Evolutionary conservation across 2,888 invertebrate species (phyloP), one percentile per base, ranked within the genome.

Genomic region (Eupithecia exiguata): DNA sequence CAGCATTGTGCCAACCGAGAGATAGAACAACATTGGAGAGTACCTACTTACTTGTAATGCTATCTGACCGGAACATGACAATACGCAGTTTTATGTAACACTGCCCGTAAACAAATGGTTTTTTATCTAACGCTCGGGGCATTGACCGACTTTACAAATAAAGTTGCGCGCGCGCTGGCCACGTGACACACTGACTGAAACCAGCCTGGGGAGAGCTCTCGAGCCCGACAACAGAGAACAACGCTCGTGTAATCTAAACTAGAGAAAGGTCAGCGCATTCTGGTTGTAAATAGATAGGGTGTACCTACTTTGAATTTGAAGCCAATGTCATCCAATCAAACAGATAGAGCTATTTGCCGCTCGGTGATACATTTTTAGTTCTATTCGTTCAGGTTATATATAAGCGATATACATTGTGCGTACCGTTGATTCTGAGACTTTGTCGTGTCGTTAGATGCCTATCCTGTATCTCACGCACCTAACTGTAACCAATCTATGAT

Each of bases 71-170:
- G 88, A 87, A 89, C 85, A 84, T 79, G 81, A 84, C 87, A 84
- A 86, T 86, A 86, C 83, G 82, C 83, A 82, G 79, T 82, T 92
- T 93, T 92, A 93, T 93, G 93, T 93, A 93, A 93, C 88, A 84
- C 83, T 83, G 82, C 87, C 86, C 90, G 92, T 93, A 93, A 92
- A 92, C 92, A 93, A 91, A 90, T 90, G 84, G 91, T 83, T 89
- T 92, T 93, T 93, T 91, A 93, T 93, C 93, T 92, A 93, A 92
- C 91, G 89, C 90, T 83, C 91, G 91, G 93, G 92, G 94, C 94
- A 94, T 93, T 94, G 94, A 94, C 94, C 94, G 93, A 92, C 86
- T 91, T 94, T 91, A 93, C 93, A 88, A 92, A 92, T 91, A 91
- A 87, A 84, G 89, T 89, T 92, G 93, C 93, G 92, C 92, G 90